Conservation (phyloP, 1,140 invertebrate genomes). For the Bombus affinis region DNA sequence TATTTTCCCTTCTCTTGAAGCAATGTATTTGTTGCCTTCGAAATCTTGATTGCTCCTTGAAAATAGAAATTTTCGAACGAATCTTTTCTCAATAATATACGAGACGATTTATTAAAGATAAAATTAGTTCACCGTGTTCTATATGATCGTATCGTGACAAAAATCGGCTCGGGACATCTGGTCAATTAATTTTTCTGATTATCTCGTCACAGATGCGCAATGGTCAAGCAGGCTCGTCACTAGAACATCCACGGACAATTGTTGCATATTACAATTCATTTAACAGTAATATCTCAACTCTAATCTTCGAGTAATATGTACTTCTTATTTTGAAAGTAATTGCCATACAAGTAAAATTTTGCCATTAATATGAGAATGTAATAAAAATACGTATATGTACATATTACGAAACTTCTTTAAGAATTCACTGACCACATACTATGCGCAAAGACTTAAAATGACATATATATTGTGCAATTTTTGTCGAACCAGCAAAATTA, state of each 20-base stretch:
- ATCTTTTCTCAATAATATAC: not conserved
- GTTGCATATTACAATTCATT: not conserved
- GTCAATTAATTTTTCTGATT: conserved; percentile 15
- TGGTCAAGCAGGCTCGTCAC: not conserved
- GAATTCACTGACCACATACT: not conserved
- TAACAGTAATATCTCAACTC: not conserved
- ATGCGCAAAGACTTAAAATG: not conserved
- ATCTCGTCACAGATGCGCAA: not conserved
- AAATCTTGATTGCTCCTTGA: not conserved
- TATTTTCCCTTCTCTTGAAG: too few relatives aligned
- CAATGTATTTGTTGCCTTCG: not conserved
- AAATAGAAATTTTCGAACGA: not conserved
- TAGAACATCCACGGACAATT: not conserved
- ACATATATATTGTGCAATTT: not conserved
- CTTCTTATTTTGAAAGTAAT: not conserved
- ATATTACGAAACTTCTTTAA: not conserved
- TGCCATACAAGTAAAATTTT: not conserved
- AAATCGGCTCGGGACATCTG: not conserved
- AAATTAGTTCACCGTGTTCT: not conserved
- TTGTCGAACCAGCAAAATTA: not conserved
- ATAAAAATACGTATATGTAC: too few relatives aligned
- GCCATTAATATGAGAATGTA: not conserved
- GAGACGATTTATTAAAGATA: not conserved
- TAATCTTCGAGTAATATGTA: not conserved
- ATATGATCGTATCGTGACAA: not conserved